Conservation (phyloP, 2,888 invertebrate species). For the Cartodere bifasciata region DNA sequence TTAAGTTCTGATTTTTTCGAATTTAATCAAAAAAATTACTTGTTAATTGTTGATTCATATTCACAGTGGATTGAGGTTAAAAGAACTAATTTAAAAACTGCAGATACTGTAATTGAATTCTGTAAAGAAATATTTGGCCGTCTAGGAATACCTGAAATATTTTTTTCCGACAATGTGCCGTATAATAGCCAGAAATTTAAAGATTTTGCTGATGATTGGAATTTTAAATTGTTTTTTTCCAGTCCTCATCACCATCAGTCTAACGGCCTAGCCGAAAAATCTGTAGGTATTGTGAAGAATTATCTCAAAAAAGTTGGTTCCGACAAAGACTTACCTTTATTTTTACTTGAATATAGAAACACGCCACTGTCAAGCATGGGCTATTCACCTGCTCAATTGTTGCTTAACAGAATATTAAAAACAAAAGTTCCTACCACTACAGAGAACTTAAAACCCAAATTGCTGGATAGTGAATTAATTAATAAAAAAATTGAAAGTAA, state of each 20-base stretch:
- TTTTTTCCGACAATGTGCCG: constrained; percentile 14
- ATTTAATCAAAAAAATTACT: constrained; percentile 7
- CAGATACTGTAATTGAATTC: constrained; percentile 2
- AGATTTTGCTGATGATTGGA: constrained; percentile 12
- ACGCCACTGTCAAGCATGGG: constrained; percentile 5
- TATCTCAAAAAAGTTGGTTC: constrained; percentile 6
- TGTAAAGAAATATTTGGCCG: constrained; percentile 9
- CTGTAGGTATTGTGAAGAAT: constrained; percentile 10
- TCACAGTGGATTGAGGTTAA: constrained; percentile 12
- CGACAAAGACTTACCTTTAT: constrained; percentile 7
- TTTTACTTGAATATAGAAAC: constrained; percentile 9
- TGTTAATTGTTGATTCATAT: constrained; percentile 11
- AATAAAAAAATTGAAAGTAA: too few species aligned
- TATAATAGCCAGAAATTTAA: constrained; percentile 11
- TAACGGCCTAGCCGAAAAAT: constrained; percentile 11
- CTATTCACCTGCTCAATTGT: constrained; percentile 3
- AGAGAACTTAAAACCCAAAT: too few species aligned
- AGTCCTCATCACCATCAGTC: constrained; percentile 10
- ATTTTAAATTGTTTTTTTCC: constrained; percentile 11
- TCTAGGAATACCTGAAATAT: constrained; percentile 15
- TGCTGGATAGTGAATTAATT: too few species aligned
- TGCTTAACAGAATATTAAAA: too few species aligned
- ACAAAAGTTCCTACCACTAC: too few species aligned
- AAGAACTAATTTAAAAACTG: constrained; percentile 3
- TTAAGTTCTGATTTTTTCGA: constrained; percentile 11